Evolutionary conservation across 2,888 invertebrate genomes (phyloP).

Genomic region (Papilio gigon): DNA sequence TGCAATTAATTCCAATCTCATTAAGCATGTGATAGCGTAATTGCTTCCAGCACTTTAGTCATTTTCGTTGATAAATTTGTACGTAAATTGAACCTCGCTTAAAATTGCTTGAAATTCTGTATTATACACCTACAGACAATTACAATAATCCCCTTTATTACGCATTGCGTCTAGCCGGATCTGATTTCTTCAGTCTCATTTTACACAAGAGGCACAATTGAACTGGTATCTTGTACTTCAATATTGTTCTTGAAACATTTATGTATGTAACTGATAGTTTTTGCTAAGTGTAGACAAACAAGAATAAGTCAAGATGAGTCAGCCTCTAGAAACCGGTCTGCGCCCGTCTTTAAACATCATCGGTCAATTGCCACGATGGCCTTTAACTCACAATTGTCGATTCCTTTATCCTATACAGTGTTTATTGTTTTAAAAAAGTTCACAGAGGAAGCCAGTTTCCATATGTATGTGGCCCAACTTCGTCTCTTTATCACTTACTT

Average conservation of each 20-base stretch:
- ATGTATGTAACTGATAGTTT: slow-evolving; percentile 9
- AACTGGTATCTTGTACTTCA: not conserved
- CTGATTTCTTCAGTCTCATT: slow-evolving; percentile 1
- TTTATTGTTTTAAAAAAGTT: slow-evolving; percentile 6
- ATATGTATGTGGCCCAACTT: not conserved
- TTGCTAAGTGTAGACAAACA: slow-evolving; percentile 20
- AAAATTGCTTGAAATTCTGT: not conserved
- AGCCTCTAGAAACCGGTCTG: slow-evolving; percentile 32
- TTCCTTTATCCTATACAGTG: slow-evolving; percentile 10
- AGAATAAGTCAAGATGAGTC: slow-evolving; percentile 24
- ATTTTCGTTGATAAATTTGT: not conserved
- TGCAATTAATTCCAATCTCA: not conserved
- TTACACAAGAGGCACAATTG: not conserved
- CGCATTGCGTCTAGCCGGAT: slow-evolving; percentile 12
- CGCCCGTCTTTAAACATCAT: slow-evolving; percentile 28
- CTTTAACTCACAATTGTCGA: slow-evolving; percentile 24
- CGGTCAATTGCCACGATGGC: slow-evolving; percentile 35
- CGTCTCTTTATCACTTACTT: not conserved
- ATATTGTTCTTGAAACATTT: not conserved
- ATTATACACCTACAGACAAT: not conserved
- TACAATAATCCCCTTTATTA: slow-evolving; percentile 6
- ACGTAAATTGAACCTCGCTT: not conserved
- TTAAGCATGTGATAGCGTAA: not conserved
- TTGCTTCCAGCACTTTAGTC: not conserved
- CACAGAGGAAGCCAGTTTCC: not conserved